A percentile compares a stretch with the other conserved stretches of the same genome.
Evolutionary conservation across 1,140 invertebrate genomes (phyloP).

Genomic region (Pentalonia nigronervosa): DNA sequence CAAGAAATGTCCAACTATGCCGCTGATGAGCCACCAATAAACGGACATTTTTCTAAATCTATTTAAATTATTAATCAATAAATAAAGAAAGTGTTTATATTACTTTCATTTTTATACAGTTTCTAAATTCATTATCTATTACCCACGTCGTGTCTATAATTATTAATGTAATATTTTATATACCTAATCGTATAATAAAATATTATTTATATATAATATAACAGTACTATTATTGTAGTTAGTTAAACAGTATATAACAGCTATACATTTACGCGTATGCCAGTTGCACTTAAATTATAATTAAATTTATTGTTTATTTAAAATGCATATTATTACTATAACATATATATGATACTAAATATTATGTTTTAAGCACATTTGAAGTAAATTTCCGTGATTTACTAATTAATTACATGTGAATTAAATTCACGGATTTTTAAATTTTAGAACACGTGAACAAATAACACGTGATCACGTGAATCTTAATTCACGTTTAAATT

Average conservation of each 20-base stretch:
- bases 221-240: not conserved
- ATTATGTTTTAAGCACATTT: no score
- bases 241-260: not conserved
- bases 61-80: slow-evolving; percentile 57
- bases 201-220: not conserved
- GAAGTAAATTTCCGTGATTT: no score
- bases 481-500: no score
- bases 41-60: slow-evolving; percentile 60
- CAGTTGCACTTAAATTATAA: slow-evolving; percentile 33
- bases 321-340: no score
- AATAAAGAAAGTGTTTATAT: slow-evolving; percentile 36
- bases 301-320: not conserved
- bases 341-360: no score
- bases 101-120: slow-evolving; percentile 53
- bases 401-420: no score
- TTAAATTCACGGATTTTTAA: no score
- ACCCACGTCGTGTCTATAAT: not conserved
- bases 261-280: not conserved
- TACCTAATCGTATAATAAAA: not conserved
- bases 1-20: slow-evolving; percentile 88
- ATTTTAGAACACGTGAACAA: no score
- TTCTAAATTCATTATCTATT: not conserved
- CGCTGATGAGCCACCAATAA: slow-evolving; percentile 77
- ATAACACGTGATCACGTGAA: no score
- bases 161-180: slow-evolving; percentile 1